Conservation (phyloP, 2,888 invertebrate species). For the Marasmarcha lunaedactyla region DNA sequence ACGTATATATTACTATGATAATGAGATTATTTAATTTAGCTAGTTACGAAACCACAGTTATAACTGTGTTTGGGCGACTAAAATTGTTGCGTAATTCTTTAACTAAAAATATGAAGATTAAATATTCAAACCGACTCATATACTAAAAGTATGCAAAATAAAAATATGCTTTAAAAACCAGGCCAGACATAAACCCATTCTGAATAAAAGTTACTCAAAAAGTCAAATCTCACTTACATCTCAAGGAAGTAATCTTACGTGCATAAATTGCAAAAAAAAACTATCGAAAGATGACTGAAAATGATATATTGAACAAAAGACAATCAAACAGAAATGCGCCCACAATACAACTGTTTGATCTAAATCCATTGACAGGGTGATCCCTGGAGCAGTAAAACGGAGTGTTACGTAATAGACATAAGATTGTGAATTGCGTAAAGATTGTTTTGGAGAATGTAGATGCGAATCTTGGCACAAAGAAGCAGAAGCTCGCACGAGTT, state of each 20-base stretch:
- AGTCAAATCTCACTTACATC: neutral
- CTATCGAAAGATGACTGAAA: constrained; percentile 19
- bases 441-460: constrained; percentile 16
- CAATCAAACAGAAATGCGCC: constrained; percentile 9
- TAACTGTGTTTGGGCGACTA: too few species aligned
- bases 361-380: constrained; percentile 1
- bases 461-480: constrained; percentile 25
- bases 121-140: too few species aligned
- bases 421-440: constrained; percentile 21
- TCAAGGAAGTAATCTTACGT: neutral
- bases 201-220: too few species aligned
- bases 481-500: constrained; percentile 46
- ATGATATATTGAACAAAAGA: constrained; percentile 29
- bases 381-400: neutral
- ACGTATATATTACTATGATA: too few species aligned
- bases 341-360: constrained; percentile 1
- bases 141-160: too few species aligned
- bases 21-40: too few species aligned
- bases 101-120: too few species aligned
- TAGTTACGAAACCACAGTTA: too few species aligned
- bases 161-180: too few species aligned
- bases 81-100: too few species aligned
- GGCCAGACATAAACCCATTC: too few species aligned
- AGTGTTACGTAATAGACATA: constrained; percentile 16
- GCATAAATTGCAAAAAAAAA: constrained; percentile 2